These are phyloP conservation scores for Tryphoninae sp. DNA, from an alignment of 2,888 invertebrate species.

Conservation along the genomic window DNA sequence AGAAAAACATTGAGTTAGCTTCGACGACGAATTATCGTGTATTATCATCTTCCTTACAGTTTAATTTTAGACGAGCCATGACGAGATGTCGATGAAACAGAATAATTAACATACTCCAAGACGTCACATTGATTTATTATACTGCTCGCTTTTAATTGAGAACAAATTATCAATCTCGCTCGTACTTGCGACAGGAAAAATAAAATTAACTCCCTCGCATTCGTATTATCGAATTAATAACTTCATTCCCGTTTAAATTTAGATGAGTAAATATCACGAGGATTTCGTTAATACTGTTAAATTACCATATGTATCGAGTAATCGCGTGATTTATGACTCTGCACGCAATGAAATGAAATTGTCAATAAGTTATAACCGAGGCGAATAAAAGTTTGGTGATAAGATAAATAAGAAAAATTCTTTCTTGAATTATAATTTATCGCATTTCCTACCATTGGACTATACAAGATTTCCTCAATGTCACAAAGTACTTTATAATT, in stretches of 20 bases:
- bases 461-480: too few species aligned
- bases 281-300: background rate
- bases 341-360: too few species aligned
- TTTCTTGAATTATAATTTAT: too few species aligned
- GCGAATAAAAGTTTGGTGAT: too few species aligned
- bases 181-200: background rate
- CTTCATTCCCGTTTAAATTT: background rate
- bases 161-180: background rate
- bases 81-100: constrained; percentile 26
- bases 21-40: constrained; percentile 44
- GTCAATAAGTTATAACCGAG: too few species aligned
- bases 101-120: constrained; percentile 31
- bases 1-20: constrained; percentile 27
- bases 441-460: too few species aligned
- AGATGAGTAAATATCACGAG: background rate
- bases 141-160: background rate
- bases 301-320: background rate
- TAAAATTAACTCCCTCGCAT: background rate
- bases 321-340: too few species aligned
- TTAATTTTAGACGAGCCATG: constrained; percentile 47
- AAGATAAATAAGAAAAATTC: too few species aligned
- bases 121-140: constrained; percentile 28
- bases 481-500: too few species aligned
- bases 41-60: constrained; percentile 39
- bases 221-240: background rate